These are phyloP conservation scores for Ctenopoma multispine DNA, from an alignment of 2,797 vertebrate genomes.

Conservation along the genomic window DNA sequence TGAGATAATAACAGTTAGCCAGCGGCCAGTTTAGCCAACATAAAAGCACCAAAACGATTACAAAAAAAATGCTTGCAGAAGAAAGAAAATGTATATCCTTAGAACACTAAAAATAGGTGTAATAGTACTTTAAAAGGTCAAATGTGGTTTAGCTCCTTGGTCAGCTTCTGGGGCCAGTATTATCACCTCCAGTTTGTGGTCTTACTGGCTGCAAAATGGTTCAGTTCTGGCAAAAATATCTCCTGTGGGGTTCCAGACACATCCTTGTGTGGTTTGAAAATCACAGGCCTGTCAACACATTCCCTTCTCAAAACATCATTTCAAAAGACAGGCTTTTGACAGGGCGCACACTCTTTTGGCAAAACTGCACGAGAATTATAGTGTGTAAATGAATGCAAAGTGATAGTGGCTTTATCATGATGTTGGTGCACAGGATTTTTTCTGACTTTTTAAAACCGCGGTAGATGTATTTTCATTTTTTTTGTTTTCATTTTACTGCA, in stretches of 20 bases:
- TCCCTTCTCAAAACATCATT: conserved; percentile 42
- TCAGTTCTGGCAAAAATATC: conserved; percentile 54
- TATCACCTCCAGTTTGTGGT: conserved; percentile 60
- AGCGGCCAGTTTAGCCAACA: neutral
- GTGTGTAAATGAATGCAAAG: neutral
- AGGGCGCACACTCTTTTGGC: conserved; percentile 8
- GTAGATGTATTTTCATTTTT: neutral
- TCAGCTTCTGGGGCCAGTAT: conserved; percentile 39
- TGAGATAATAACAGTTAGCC: neutral
- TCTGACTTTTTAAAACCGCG: neutral
- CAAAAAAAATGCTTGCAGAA: neutral
- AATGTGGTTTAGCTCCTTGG: conserved; percentile 31
- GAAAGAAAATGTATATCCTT: neutral
- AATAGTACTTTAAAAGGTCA: conserved; percentile 22
- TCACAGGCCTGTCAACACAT: conserved; percentile 50
- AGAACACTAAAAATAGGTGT: neutral
- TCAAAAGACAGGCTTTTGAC: conserved; percentile 42
- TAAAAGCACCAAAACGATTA: neutral
- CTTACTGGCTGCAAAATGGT: conserved; percentile 49
- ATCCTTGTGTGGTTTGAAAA: conserved; percentile 61
- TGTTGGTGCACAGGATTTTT: neutral
- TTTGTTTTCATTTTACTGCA: neutral
- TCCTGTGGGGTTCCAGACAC: conserved; percentile 54
- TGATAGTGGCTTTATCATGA: neutral
- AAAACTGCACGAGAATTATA: conserved; percentile 7